Conservation (phyloP, 2,113 vertebrate species). For the Perca fluviatilis region DNA sequence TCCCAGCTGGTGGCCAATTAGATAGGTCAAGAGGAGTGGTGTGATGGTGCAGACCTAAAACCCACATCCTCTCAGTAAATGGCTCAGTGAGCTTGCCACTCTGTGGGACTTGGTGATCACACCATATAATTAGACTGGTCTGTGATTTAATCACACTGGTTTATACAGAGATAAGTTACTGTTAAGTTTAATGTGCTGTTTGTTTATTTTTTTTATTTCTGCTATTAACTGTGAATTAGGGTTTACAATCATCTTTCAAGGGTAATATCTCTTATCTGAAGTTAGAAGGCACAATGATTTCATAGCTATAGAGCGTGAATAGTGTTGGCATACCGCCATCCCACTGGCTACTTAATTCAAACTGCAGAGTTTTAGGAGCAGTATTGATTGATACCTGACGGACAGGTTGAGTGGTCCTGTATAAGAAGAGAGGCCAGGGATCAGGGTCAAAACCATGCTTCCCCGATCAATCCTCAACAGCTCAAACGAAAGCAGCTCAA, state of each 20-base stretch:
- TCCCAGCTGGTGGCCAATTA: conserved; percentile 60
- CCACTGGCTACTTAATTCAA: background rate
- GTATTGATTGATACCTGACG: conserved; percentile 48
- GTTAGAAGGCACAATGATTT: background rate
- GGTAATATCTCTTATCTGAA: background rate
- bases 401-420: conserved; percentile 46
- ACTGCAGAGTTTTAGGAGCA: background rate
- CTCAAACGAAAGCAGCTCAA: conserved; percentile 31
- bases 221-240: background rate
- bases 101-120: background rate
- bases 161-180: background rate
- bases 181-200: background rate
- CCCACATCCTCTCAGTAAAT: conserved; percentile 26
- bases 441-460: conserved; percentile 40
- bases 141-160: conserved; percentile 13
- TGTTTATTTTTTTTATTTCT: background rate
- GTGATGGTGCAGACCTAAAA: conserved; percentile 33
- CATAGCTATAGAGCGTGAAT: background rate
- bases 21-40: conserved; percentile 40
- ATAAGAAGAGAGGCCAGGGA: conserved; percentile 9
- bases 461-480: conserved; percentile 38
- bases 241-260: background rate
- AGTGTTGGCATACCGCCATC: background rate
- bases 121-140: conserved; percentile 7
- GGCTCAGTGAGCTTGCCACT: conserved; percentile 22